These are phyloP conservation scores for Mastacembelus armatus DNA, from an alignment of 2,797 vertebrate genomes.

Conservation along the genomic window DNA sequence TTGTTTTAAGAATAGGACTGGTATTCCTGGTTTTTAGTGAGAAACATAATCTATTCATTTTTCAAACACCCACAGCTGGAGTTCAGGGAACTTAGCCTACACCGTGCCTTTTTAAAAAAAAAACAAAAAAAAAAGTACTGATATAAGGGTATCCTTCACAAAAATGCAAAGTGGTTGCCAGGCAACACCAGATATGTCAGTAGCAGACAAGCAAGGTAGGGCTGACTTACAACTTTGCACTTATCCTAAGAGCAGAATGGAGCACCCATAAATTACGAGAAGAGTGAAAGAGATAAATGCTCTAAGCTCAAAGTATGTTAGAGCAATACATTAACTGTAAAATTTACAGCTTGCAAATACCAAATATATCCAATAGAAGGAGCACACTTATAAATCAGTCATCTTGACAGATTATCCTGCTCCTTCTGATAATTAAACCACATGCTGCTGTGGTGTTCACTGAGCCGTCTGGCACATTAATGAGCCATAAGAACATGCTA, in stretches of 20 bases:
- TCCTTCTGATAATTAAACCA: constrained; percentile 61
- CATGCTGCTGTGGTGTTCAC: constrained; percentile 52
- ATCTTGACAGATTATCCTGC: constrained; percentile 58
- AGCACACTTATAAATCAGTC: constrained; percentile 58
- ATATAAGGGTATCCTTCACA: constrained; percentile 59
- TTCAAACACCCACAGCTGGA: constrained; percentile 64
- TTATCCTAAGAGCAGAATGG: constrained; percentile 35
- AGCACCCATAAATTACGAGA: constrained; percentile 27
- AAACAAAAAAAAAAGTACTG: no score
- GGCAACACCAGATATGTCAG: constrained; percentile 69
- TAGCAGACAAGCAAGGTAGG: constrained; percentile 41
- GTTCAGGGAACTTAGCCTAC: constrained; percentile 66
- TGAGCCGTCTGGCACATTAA: constrained; percentile 61
- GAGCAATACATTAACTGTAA: not conserved
- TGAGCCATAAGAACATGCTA: constrained; percentile 67
- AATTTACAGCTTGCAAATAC: constrained; percentile 29
- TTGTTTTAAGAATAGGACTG: constrained; percentile 24
- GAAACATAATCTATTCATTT: constrained; percentile 47
- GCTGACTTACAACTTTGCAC: constrained; percentile 49
- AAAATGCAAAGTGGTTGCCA: constrained; percentile 72
- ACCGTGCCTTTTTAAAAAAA: constrained; percentile 48
- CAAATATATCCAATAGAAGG: constrained; percentile 30
- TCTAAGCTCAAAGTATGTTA: constrained; percentile 12
- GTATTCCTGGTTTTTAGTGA: constrained; percentile 37
- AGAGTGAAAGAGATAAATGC: constrained; percentile 24